Evolutionary conservation across 1,140 invertebrate genomes (phyloP), one percentile per base, ranked within the genome.

Genomic region (Oryzaephilus surinamensis): DNA sequence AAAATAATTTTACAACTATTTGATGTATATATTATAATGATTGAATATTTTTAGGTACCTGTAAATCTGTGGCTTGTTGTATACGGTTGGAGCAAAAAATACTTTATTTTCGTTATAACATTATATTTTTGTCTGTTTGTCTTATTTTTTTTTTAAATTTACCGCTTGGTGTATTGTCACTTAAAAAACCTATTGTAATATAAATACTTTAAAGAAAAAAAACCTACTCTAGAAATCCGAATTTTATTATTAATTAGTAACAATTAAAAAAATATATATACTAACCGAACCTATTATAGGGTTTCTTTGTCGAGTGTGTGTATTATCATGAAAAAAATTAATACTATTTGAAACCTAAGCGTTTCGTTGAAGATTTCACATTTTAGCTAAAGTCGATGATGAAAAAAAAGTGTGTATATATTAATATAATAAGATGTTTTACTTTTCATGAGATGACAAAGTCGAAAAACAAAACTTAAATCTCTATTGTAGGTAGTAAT

Each of bases 151-250:
- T 28, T 32, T 35, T 48, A 43, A 40, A 35, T 37, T 28, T 48
- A 41, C 43, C 35, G 49, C 52, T 55, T 51, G 43, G 43, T 58
- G 53, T 56, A 46, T 43, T 50, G 41, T 44, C 49, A 56, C 39
- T 47, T 46, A 37, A 6, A 24, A 44, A 47, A 51, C n/a, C 33
- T 52, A 40, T 43, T 55, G 51, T 55, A 55, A 52, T 47, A 52
- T 52, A 54, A n/a, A n/a, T n/a, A n/a, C n/a, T 46, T 45, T 45
- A 32, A 35, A 32, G 46, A 52, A 47, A 46, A 51, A 21, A 32
- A 54, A 57, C 57, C 59, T 57, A 58, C 58, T 60, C 58, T 60
- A 60, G 57, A 56, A 52, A 60, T 41, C 58, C 61, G 59, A 61
- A 63, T 61, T 63, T 60, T 44, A 55, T 49, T 51, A 50, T 38